Evolutionary conservation across 2,888 invertebrate genomes (phyloP).

Genomic region (Anoplius nigerrimus): DNA sequence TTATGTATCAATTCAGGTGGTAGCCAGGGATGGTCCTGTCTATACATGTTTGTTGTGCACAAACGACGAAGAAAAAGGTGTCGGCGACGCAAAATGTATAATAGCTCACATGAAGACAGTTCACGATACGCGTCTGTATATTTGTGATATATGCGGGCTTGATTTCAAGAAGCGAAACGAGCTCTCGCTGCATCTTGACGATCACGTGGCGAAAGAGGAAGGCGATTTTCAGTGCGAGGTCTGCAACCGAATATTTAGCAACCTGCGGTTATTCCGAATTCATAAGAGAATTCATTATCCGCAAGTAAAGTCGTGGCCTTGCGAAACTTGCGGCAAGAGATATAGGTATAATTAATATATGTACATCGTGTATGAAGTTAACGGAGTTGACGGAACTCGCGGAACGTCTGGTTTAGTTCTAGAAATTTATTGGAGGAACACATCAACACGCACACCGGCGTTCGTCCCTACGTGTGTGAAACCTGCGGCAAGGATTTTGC

Average conservation of each 20-base stretch:
- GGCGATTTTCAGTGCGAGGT: constrained; percentile 81
- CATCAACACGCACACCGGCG: constrained; percentile 82
- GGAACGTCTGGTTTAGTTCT: constrained; percentile 74
- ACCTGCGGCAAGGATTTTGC: constrained; percentile 85
- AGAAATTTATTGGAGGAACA: constrained; percentile 84
- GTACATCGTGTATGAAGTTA: neutral
- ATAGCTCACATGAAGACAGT: constrained; percentile 79
- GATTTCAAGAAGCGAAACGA: constrained; percentile 81
- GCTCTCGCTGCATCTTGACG: constrained; percentile 80
- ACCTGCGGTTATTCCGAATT: constrained; percentile 79
- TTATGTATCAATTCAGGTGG: constrained; percentile 47
- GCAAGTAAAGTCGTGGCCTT: constrained; percentile 80
- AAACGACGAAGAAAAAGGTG: constrained; percentile 69
- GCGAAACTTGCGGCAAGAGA: constrained; percentile 81
- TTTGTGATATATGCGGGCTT: constrained; percentile 83
- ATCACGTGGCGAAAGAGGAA: constrained; percentile 79
- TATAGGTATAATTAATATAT: constrained; percentile 75
- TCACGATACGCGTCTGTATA: constrained; percentile 82
- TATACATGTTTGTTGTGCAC: constrained; percentile 79
- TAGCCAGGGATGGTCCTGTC: constrained; percentile 72
- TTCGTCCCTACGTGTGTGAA: constrained; percentile 81
- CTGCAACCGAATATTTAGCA: constrained; percentile 80
- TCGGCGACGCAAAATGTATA: constrained; percentile 79
- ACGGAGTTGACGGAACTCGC: neutral
- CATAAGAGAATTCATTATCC: constrained; percentile 82